These are phyloP conservation scores for Ips nitidus DNA, from an alignment of 1,140 invertebrate species.

Conservation along the genomic window DNA sequence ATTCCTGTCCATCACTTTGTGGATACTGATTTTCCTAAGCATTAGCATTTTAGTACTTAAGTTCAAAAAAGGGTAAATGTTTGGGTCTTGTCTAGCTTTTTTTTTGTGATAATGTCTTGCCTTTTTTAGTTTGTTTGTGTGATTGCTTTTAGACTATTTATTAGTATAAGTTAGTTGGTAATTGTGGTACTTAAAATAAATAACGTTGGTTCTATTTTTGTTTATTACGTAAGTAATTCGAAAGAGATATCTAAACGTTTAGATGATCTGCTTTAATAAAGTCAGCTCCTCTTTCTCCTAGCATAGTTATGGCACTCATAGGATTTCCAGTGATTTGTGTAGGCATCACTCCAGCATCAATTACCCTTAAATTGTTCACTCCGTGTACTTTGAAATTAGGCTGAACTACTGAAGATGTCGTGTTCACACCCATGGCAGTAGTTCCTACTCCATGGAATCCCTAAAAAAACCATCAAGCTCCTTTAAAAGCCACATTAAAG, in stretches of 20 bases:
- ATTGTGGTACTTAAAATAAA: slow-evolving; percentile 1
- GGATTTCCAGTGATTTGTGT: slow-evolving; percentile 54
- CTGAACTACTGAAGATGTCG: slow-evolving; percentile 54
- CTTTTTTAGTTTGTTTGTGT: background rate
- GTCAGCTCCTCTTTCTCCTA: slow-evolving; percentile 46
- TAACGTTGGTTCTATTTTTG: background rate
- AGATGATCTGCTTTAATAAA: slow-evolving; percentile 9
- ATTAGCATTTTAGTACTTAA: slow-evolving; percentile 77
- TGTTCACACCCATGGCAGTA: slow-evolving; percentile 62
- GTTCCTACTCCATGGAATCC: slow-evolving; percentile 58
- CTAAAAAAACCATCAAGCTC: background rate
- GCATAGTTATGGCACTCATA: slow-evolving; percentile 56
- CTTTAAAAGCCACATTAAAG: background rate
- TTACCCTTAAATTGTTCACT: slow-evolving; percentile 52
- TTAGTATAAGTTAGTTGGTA: background rate
- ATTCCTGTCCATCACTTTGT: slow-evolving; percentile 78
- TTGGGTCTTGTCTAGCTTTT: background rate
- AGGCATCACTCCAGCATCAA: slow-evolving; percentile 50
- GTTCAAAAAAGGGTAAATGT: slow-evolving; percentile 70
- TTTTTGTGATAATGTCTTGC: slow-evolving; percentile 16
- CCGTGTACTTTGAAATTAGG: slow-evolving; percentile 51
- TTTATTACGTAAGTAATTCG: background rate
- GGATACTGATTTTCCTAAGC: slow-evolving; percentile 82
- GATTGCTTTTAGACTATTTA: background rate
- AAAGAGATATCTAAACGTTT: too few relatives aligned